Evolutionary conservation across 2,113 vertebrate species (phyloP), one percentile per base, ranked within the genome.

Genomic region (Marcusenius ussheri): DNA sequence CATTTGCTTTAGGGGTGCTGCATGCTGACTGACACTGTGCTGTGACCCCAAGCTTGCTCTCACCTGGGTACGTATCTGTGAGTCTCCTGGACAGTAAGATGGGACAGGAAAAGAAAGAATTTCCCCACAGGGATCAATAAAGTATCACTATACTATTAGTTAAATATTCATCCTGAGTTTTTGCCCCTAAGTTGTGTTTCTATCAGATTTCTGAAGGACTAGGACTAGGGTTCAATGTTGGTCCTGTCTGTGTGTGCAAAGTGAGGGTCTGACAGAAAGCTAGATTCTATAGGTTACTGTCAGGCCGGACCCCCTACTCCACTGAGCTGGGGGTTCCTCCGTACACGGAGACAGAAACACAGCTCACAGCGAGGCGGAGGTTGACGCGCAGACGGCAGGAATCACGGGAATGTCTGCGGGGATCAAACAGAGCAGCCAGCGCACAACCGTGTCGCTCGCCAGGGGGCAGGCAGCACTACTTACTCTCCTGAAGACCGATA

Each of bases 351-450:
- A 42, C 5, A 15, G 74, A 39, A 42, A 80, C 74, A 19, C 17
- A 17, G 24, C 31, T 77, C 4, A 6, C 70, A 45, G 62, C 1
- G 83, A 85, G 39, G 83, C 10, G 39, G 21, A 11, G 17, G 19
- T 17, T 13, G n/a, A 93, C 93, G 93, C 93, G 93, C 95, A 96
- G 95, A 96, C 95, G 96, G 94, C 95, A 93, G 70, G 88, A 93
- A 94, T 95, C 94, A 92, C 95, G 93, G 94, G 94, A 96, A 95
- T 96, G 94, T 91, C 94, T 95, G 93, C 92, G 91, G 91, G 92
- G 94, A 94, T 93, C 93, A 94, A 94, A 94, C 93, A 91, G 93
- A 91, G 46, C 15, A 92, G 91, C 92, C 95, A 94, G 94, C 93
- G 94, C 88, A 11, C 35, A 11, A 21, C 45, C 91, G 90, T 92